Conservation (phyloP, 1,140 invertebrate genomes). For the Monochamus saltuarius region DNA sequence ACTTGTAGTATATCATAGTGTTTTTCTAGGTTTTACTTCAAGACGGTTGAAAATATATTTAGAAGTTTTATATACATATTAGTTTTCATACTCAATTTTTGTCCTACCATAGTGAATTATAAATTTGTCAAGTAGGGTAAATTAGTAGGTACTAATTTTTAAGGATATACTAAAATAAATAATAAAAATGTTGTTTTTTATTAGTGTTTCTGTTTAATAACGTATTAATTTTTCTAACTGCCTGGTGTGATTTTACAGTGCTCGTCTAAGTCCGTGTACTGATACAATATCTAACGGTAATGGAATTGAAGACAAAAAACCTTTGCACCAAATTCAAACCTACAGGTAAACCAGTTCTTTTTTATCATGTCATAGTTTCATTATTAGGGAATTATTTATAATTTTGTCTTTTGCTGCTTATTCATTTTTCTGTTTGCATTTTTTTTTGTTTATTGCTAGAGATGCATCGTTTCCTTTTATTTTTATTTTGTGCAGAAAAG, state of each 20-base stretch:
- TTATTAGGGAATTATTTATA: neutral
- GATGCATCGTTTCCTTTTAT: too few relatives aligned
- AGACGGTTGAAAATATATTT: neutral
- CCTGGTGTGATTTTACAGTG: constrained; percentile 42
- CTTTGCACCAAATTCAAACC: constrained; percentile 75
- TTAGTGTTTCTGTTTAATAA: constrained; percentile 19
- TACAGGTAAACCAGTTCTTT: constrained; percentile 65
- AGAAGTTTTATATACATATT: neutral
- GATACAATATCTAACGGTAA: constrained; percentile 46
- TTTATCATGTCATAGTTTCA: neutral
- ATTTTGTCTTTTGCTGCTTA: neutral
- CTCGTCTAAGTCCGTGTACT: constrained; percentile 43
- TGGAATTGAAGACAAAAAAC: constrained; percentile 65
- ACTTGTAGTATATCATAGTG: neutral
- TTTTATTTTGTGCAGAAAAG: too few relatives aligned
- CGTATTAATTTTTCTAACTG: constrained; percentile 15
- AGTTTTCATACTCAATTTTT: neutral
- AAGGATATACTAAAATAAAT: too few relatives aligned
- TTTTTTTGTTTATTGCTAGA: too few relatives aligned
- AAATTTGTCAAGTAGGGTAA: too few relatives aligned
- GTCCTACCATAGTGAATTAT: neutral
- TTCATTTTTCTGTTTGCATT: too few relatives aligned
- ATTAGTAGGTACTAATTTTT: too few relatives aligned
- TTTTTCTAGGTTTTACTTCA: neutral
- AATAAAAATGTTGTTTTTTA: constrained; percentile 1